phyloP scores from a whole-genome alignment of 2,797 vertebrate species.

The Spondyliosoma cantharus region DNA sequence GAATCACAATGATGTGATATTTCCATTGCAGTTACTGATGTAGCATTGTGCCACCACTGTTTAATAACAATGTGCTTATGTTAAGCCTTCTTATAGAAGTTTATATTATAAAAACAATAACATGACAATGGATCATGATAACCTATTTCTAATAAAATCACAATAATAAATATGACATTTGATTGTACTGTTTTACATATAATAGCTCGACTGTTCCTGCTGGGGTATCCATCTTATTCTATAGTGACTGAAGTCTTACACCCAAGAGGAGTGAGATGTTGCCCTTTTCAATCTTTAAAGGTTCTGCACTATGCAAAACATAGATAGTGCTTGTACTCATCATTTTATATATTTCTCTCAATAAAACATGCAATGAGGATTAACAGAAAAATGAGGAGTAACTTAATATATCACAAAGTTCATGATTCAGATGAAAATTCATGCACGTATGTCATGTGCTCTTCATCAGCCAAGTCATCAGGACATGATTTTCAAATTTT shows the following conservation, averaged over 20 bases:
- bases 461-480: not conserved
- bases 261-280: not conserved
- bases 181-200: slow-evolving; percentile 26
- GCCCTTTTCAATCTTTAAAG: not conserved
- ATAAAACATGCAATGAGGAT: not conserved
- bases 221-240: not conserved
- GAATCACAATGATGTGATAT: slow-evolving; percentile 67
- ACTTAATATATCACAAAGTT: not conserved
- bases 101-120: slow-evolving; percentile 81
- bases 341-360: not conserved
- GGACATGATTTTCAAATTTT: slow-evolving; percentile 5
- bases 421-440: slow-evolving; percentile 1
- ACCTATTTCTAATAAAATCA: slow-evolving; percentile 86
- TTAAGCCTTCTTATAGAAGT: slow-evolving; percentile 86
- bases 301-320: not conserved
- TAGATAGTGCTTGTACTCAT: not conserved
- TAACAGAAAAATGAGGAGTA: not conserved
- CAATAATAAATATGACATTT: slow-evolving; percentile 53
- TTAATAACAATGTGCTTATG: slow-evolving; percentile 82
- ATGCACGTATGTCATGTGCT: not conserved
- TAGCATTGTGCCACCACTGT: slow-evolving; percentile 85
- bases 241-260: not conserved
- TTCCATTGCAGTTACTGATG: slow-evolving; percentile 78
- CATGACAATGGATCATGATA: slow-evolving; percentile 81
- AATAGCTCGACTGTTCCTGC: not conserved